Base-by-base conservation (phyloP, 2,888 invertebrate species). In the Cloeon dipterum region DNA sequence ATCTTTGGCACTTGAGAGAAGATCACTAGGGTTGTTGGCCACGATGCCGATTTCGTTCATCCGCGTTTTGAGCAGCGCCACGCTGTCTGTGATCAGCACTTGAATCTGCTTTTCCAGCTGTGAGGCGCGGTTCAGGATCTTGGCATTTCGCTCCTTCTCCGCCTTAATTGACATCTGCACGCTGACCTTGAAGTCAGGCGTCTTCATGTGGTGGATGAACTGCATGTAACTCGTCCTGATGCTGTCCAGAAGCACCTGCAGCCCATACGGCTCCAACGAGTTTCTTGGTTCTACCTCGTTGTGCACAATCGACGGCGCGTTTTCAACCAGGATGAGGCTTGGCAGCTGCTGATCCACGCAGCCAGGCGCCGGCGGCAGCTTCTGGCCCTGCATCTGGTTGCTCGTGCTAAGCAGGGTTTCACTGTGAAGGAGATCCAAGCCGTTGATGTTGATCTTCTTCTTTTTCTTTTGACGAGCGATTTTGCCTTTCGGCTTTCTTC, bases 101-200 rank as follows among this genome's bases (percentile, higher is more conserved):
- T 76, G 79, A 43, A 93, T 88, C 62, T 91, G 88, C 53, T 86
- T 86, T 51, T 91, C 88, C 46, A 93, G 60, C 55, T 88, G 85
- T n/a, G 77, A 77, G 32, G 81, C 79, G 40, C 86, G 70, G 39
- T 73, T 77, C 55, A 77, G 76, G 42, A 89, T 58, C 49, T 76
- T 75, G 47, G 74, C 69, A 57, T 86, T 85, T 40, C 77, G 68
- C 50, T 81, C 77, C 68, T 74, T 77, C 55, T 93, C 89, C 47
- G 71, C 70, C 39, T 77, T 74, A 40, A 91, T 81, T 52, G 83
- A 75, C 5, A 66, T 61, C 41, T 74, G 66, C 5, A 93, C 64
- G 32, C 73, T 67, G 16, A 63, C 58, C 46, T 73, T 70, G 53
- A 79, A 91, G 16, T 70, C 63, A 1, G 79, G 71, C 40, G 73